Evolutionary conservation across 2,113 vertebrate genomes (phyloP).

Genomic region (Eleginops maclovinus): DNA sequence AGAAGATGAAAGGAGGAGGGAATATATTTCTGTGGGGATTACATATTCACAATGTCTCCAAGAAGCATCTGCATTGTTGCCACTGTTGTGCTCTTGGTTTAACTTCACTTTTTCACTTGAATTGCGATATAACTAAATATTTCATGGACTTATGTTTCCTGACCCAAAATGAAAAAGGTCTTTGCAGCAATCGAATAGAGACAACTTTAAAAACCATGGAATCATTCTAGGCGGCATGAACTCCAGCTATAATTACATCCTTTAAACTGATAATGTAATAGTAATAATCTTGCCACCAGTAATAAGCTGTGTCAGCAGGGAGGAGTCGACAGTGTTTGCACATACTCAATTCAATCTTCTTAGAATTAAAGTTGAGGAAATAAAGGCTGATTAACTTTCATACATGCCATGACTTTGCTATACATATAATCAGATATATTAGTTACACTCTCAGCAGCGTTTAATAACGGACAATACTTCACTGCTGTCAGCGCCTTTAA

Average conservation of each 20-base stretch:
- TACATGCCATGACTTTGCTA: neutral
- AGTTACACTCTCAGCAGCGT: constrained; percentile 18
- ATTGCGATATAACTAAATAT: constrained; percentile 31
- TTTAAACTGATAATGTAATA: neutral
- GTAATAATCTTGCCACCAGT: neutral
- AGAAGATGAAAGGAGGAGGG: constrained; percentile 48
- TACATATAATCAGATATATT: neutral
- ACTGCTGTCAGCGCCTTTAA: constrained; percentile 33
- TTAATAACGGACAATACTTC: constrained; percentile 37
- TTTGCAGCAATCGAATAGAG: neutral
- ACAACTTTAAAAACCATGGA: neutral
- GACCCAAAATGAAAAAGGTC: constrained; percentile 16
- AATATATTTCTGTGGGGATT: constrained; percentile 57
- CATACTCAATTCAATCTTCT: constrained; percentile 6
- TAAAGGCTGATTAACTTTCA: neutral
- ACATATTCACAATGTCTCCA: constrained; percentile 67
- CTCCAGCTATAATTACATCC: constrained; percentile 6
- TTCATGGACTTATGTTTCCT: constrained; percentile 21
- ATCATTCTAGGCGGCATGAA: neutral
- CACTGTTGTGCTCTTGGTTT: constrained; percentile 39
- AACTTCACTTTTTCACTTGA: constrained; percentile 38
- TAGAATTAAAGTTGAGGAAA: neutral
- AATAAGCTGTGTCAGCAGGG: neutral
- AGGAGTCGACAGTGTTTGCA: constrained; percentile 3
- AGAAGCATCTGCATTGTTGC: constrained; percentile 49